phyloP scores from a whole-genome alignment of 2,113 vertebrate genomes.

The Osmerus mordax region DNA sequence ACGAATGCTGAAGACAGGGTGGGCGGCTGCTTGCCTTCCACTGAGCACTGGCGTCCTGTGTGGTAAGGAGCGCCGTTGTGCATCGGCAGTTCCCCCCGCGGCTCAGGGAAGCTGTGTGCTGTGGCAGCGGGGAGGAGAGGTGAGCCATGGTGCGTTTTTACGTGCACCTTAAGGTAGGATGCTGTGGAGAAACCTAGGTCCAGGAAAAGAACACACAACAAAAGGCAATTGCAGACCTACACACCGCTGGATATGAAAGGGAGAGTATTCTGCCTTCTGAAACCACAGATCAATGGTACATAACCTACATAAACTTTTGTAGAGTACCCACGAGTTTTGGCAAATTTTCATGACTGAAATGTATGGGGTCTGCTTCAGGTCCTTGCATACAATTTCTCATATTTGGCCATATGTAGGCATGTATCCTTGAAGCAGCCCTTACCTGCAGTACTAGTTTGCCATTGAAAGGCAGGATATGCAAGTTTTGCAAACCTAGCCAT shows the following conservation, averaged over 20 bases:
- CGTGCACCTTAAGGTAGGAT: constrained; percentile 99
- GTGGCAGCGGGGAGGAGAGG: constrained; percentile 81
- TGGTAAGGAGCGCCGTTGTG: constrained; percentile 98
- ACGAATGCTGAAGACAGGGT: constrained; percentile 64
- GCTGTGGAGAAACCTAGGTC: constrained; percentile 99
- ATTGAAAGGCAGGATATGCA: no score
- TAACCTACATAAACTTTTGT: no score
- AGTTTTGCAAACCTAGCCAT: no score
- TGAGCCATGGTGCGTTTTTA: constrained; percentile 99
- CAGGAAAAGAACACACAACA: constrained; percentile 84
- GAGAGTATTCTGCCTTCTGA: constrained; percentile 7
- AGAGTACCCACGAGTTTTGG: no score
- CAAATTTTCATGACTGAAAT: no score
- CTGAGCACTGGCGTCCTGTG: constrained; percentile 98
- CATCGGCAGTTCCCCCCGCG: constrained; percentile 87
- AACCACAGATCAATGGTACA: not conserved
- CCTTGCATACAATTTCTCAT: no score
- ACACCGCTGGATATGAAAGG: constrained; percentile 39
- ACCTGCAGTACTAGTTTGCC: no score
- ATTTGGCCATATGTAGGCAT: no score
- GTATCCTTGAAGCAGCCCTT: no score
- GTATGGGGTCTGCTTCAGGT: no score
- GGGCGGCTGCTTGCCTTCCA: constrained; percentile 97
- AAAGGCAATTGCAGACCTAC: constrained; percentile 53
- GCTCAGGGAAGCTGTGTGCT: constrained; percentile 90